Conservation (phyloP, 2,797 vertebrate genomes). For the Odontamblyopus rebecca region DNA sequence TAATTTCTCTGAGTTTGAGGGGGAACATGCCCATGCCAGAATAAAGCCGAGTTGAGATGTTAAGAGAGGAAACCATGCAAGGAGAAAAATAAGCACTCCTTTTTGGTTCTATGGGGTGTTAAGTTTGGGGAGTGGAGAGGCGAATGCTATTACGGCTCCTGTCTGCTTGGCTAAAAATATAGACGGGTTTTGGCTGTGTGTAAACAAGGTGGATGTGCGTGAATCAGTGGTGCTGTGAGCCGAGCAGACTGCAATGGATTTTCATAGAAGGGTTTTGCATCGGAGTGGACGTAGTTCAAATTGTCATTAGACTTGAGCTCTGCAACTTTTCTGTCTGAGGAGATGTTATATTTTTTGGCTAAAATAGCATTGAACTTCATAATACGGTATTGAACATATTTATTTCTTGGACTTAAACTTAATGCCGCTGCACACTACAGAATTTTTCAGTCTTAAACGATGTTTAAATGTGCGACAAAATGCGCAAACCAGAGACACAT, state of each 20-base stretch:
- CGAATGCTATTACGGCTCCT: constrained; percentile 25
- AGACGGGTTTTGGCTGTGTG: background rate
- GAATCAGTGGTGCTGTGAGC: background rate
- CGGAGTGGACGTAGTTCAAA: background rate
- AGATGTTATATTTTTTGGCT: too few relatives aligned
- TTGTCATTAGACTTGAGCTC: background rate
- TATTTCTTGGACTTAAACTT: too few relatives aligned
- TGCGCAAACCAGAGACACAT: too few relatives aligned
- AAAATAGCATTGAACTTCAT: too few relatives aligned
- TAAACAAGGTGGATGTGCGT: background rate
- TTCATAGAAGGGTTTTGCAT: background rate
- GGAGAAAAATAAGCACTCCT: constrained; percentile 32
- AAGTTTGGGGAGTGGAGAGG: constrained; percentile 26
- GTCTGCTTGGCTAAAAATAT: constrained; percentile 33
- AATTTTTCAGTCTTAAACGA: too few relatives aligned
- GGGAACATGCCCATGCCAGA: constrained; percentile 43
- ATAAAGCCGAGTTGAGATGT: constrained; percentile 25
- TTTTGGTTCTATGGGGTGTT: constrained; percentile 38
- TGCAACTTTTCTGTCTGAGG: too few relatives aligned
- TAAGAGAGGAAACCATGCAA: constrained; percentile 32
- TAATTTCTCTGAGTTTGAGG: constrained; percentile 56
- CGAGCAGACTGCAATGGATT: background rate
- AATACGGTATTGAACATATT: too few relatives aligned
- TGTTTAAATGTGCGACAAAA: too few relatives aligned
- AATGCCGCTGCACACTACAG: too few relatives aligned